phyloP scores from a whole-genome alignment of 1,140 invertebrate species.

The Drosophila bipectinata region DNA sequence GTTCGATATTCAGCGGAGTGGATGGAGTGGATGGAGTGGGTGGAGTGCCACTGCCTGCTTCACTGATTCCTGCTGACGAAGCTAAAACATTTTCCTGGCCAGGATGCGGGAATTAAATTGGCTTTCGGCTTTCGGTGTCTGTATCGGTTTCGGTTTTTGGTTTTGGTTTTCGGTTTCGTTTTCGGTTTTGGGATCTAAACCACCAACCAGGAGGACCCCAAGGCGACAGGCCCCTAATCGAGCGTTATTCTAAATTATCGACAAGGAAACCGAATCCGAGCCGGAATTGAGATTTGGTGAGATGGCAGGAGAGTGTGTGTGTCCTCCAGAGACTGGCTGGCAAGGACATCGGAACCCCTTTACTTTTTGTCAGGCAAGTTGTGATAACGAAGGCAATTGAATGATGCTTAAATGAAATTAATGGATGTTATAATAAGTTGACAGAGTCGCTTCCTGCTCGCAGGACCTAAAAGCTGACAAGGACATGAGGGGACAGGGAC shows the following conservation, averaged over 20 bases:
- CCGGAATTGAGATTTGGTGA: neutral
- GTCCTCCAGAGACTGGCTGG: constrained; percentile 23
- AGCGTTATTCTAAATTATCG: constrained; percentile 33
- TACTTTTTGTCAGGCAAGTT: constrained; percentile 49
- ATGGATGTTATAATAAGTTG: constrained; percentile 83
- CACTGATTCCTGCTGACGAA: constrained; percentile 5
- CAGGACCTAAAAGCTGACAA: constrained; percentile 15
- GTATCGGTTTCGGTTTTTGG: neutral
- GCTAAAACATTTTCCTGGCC: constrained; percentile 17
- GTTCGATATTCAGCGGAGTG: too few relatives aligned
- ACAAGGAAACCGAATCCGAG: constrained; percentile 3
- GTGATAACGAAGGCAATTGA: constrained; percentile 79
- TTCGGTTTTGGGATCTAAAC: neutral
- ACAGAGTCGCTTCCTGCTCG: constrained; percentile 36
- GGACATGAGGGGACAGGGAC: constrained; percentile 18
- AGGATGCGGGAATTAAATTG: constrained; percentile 13
- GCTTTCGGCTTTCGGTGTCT: neutral
- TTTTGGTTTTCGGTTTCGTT: neutral
- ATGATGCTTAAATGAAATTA: constrained; percentile 82
- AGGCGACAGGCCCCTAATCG: neutral
- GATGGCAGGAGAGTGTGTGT: constrained; percentile 21
- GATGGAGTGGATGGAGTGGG: neutral
- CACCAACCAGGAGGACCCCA: neutral
- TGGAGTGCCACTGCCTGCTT: neutral
- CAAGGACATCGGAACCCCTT: constrained; percentile 16